Evolutionary conservation across 1,140 invertebrate genomes (phyloP).

Genomic region (Sycobia sp.): DNA sequence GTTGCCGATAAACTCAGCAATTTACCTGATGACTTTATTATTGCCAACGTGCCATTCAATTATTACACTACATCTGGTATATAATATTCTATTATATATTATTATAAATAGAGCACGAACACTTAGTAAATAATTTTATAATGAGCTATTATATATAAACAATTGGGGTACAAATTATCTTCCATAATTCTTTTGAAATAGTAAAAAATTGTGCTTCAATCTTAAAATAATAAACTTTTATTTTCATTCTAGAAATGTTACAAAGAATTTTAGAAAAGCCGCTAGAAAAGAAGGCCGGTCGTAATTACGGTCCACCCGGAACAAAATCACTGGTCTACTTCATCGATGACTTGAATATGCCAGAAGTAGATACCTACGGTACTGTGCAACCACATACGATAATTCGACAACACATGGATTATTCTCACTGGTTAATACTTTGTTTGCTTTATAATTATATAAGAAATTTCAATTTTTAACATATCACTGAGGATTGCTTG

Average conservation of each 20-base stretch:
- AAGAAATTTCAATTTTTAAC: too few species aligned
- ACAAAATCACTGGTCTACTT: slow-evolving; percentile 92
- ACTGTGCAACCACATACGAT: slow-evolving; percentile 95
- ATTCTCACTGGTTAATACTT: slow-evolving; percentile 80
- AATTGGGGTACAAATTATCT: too few species aligned
- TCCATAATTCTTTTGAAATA: too few species aligned
- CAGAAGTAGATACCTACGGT: slow-evolving; percentile 92
- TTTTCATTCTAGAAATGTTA: slow-evolving; percentile 85
- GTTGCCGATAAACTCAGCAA: slow-evolving; percentile 81
- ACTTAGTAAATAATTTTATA: too few species aligned
- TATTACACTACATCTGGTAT: slow-evolving; percentile 91
- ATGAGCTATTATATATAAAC: too few species aligned
- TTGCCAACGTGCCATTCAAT: slow-evolving; percentile 92
- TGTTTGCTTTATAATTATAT: too few species aligned
- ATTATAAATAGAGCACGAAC: too few species aligned
- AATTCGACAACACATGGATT: slow-evolving; percentile 92
- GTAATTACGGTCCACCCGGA: slow-evolving; percentile 90
- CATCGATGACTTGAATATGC: slow-evolving; percentile 97
- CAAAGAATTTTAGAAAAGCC: slow-evolving; percentile 91
- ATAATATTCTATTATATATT: background rate
- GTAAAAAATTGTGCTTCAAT: too few species aligned
- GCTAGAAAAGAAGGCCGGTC: slow-evolving; percentile 92
- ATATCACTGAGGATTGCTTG: too few species aligned
- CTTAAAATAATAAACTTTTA: too few species aligned
- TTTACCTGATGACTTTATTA: slow-evolving; percentile 77